A percentile compares a stretch with the other conserved stretches of the same genome.
phyloP scores from a whole-genome alignment of 2,113 vertebrate species.

The Erpornis zantholeuca region DNA sequence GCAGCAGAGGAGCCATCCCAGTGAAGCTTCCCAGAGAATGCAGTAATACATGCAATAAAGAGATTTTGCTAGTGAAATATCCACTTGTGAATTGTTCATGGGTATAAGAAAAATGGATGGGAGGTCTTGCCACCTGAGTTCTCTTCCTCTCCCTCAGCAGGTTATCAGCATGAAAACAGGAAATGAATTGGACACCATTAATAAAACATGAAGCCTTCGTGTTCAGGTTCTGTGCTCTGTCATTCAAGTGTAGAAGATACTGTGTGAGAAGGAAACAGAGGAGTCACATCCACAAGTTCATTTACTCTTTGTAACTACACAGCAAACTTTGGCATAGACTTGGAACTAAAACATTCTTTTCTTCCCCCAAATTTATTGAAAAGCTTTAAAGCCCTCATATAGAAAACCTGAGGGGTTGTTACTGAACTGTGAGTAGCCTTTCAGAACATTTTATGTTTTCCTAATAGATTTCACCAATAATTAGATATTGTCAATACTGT shows the following conservation, averaged over 20 bases:
- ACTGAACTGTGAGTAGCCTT: neutral
- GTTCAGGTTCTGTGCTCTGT: constrained; percentile 59
- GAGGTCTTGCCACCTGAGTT: constrained; percentile 73
- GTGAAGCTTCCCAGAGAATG: neutral
- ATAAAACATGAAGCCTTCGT: constrained; percentile 77
- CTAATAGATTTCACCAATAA: neutral
- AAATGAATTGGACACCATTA: constrained; percentile 75
- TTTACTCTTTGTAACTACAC: constrained; percentile 9
- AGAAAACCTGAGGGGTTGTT: neutral
- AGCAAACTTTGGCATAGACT: constrained; percentile 17
- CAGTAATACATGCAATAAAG: neutral
- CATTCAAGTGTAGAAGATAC: constrained; percentile 21
- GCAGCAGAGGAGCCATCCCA: neutral
- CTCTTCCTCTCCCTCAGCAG: constrained; percentile 66
- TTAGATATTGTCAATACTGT: neutral
- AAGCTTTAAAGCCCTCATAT: neutral
- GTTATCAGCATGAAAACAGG: constrained; percentile 84
- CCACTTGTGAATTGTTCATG: constrained; percentile 34
- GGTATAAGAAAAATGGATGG: constrained; percentile 43
- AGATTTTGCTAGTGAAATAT: constrained; percentile 26
- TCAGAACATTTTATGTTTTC: neutral
- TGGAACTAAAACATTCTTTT: neutral
- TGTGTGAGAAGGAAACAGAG: constrained; percentile 1
- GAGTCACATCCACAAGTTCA: constrained; percentile 30
- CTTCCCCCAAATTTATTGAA: neutral